These are phyloP conservation scores for Drosophila kohkoa DNA, from an alignment of 1,140 invertebrate species.

Conservation along the genomic window DNA sequence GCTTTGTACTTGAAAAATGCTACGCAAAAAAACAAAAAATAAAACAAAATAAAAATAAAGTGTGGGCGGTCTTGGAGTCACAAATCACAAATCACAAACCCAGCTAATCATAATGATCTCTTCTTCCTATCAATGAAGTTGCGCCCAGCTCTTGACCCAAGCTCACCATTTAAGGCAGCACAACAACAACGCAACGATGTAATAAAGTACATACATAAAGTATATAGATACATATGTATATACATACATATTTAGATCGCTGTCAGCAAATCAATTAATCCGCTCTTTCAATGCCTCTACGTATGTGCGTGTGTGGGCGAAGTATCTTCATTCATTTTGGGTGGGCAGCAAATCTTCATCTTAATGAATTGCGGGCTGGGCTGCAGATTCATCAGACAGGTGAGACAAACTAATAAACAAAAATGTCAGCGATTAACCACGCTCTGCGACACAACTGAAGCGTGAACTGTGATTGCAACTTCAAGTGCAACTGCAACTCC, in stretches of 20 bases:
- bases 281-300: constrained; percentile 12
- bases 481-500: too few relatives aligned
- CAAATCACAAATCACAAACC: constrained; percentile 1
- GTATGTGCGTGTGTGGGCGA: neutral
- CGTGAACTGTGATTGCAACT: too few relatives aligned
- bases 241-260: neutral
- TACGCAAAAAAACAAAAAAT: too few relatives aligned
- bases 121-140: constrained; percentile 3
- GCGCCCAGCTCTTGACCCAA: constrained; percentile 13
- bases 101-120: constrained; percentile 39
- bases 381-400: neutral
- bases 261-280: constrained; percentile 45
- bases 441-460: too few relatives aligned
- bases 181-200: constrained; percentile 11
- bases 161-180: constrained; percentile 21
- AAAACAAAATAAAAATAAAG: neutral
- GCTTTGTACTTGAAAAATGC: constrained; percentile 33
- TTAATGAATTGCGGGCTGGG: neutral
- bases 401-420: neutral
- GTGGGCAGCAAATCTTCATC: constrained; percentile 20
- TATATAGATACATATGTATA: too few relatives aligned
- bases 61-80: constrained; percentile 21
- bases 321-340: neutral
- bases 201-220: neutral
- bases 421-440: neutral